Evolutionary conservation across 2,113 vertebrate genomes (phyloP).

Genomic region (Thamnaconus septentrionalis): DNA sequence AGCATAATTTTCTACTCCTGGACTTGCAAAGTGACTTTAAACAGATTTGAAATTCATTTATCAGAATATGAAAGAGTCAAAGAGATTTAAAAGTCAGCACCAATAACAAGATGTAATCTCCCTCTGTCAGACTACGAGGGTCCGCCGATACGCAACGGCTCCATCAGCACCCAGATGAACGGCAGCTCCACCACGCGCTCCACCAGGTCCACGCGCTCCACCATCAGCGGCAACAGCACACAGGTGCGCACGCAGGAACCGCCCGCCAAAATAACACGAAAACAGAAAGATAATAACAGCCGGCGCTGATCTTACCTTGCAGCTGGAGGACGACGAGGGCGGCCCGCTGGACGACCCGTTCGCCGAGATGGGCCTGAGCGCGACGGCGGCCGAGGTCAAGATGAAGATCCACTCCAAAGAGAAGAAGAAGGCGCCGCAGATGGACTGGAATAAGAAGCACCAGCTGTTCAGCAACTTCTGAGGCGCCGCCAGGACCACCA

Average conservation of each 20-base stretch:
- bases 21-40: too few relatives aligned
- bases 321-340: conserved; percentile 74
- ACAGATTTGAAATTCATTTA: too few relatives aligned
- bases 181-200: conserved; percentile 86
- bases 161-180: conserved; percentile 81
- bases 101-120: too few relatives aligned
- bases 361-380: conserved; percentile 91
- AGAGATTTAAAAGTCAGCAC: too few relatives aligned
- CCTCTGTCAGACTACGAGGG: conserved; percentile 69
- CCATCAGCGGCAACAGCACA: conserved; percentile 84
- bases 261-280: background rate
- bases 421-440: conserved; percentile 91
- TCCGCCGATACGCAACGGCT: conserved; percentile 83
- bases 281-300: background rate
- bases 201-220: conserved; percentile 74
- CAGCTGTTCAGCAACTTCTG: conserved; percentile 99
- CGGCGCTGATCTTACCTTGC: background rate
- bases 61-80: too few relatives aligned
- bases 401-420: conserved; percentile 89
- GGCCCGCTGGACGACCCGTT: conserved; percentile 84
- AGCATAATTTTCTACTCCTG: too few relatives aligned
- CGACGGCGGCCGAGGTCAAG: conserved; percentile 92
- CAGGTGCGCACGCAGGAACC: conserved; percentile 77
- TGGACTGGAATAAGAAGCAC: conserved; percentile 98
- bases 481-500: conserved; percentile 35